Conservation (phyloP, 2,113 vertebrate species). For the Carettochelys insculpta region DNA sequence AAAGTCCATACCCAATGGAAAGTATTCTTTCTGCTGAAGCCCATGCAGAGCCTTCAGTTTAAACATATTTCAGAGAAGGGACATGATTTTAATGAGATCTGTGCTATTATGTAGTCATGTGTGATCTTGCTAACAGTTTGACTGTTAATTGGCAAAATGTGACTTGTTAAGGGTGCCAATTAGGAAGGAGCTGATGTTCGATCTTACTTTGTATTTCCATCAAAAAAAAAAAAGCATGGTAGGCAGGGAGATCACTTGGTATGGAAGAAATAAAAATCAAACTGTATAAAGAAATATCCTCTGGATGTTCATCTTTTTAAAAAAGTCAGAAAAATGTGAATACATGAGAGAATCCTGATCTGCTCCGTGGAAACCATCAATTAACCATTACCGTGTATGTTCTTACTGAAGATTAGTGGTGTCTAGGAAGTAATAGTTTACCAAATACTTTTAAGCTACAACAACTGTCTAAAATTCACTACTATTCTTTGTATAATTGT, state of each 20-base stretch:
- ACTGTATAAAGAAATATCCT: not conserved
- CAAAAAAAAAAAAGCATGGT: not conserved
- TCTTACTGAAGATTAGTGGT: not conserved
- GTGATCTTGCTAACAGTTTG: not conserved
- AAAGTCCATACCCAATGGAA: not conserved
- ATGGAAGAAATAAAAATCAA: not conserved
- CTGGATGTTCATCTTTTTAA: not conserved
- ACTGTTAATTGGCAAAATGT: not conserved
- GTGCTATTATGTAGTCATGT: not conserved
- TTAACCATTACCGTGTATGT: not conserved
- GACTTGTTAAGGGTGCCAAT: not conserved
- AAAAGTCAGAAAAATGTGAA: not conserved
- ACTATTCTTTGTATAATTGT: not conserved
- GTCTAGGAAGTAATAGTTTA: not conserved
- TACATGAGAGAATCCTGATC: not conserved
- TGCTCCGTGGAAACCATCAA: not conserved
- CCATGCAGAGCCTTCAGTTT: not conserved
- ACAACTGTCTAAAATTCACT: not conserved
- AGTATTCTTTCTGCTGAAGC: not conserved
- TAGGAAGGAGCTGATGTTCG: not conserved
- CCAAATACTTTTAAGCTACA: not conserved
- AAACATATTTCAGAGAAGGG: not conserved
- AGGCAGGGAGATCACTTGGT: not conserved
- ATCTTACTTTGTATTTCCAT: not conserved
- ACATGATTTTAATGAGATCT: not conserved